phyloP scores from a whole-genome alignment of 2,888 invertebrate genomes.

The Eupelmus urozonus region DNA sequence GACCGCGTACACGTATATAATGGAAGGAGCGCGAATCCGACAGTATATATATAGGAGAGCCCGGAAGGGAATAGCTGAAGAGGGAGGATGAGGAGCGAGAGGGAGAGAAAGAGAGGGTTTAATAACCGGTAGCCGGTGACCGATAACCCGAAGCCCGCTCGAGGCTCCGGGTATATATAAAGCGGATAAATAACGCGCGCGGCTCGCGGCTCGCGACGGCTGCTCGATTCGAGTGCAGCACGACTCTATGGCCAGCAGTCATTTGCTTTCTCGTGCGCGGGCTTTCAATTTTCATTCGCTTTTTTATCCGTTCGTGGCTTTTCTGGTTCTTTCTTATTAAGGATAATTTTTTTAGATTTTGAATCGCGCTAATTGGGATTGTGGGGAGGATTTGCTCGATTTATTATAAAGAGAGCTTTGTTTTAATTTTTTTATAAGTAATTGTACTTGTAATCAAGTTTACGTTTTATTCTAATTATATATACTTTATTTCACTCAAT shows the following conservation, averaged over 20 bases:
- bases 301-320: too few relatives aligned
- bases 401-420: too few relatives aligned
- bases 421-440: too few relatives aligned
- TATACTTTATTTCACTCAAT: too few relatives aligned
- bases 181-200: conserved; percentile 56
- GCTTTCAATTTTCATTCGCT: not conserved
- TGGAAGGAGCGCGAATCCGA: conserved; percentile 17
- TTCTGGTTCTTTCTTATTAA: too few relatives aligned
- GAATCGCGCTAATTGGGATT: too few relatives aligned
- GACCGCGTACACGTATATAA: conserved; percentile 22
- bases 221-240: not conserved
- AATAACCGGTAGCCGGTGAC: conserved; percentile 57
- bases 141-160: conserved; percentile 43
- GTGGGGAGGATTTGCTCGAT: too few relatives aligned
- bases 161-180: conserved; percentile 46
- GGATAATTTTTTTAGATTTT: too few relatives aligned
- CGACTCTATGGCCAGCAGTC: conserved; percentile 53
- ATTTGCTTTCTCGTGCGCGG: conserved; percentile 11
- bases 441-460: too few relatives aligned
- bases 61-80: conserved; percentile 22
- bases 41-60: conserved; percentile 14
- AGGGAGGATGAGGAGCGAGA: not conserved
- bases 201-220: conserved; percentile 26
- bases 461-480: too few relatives aligned
- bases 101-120: conserved; percentile 28